Percentiles rank a stretch among this genome's conserved stretches.
Conservation (phyloP, 2,888 invertebrate genomes). For the Rotaria socialis region DNA sequence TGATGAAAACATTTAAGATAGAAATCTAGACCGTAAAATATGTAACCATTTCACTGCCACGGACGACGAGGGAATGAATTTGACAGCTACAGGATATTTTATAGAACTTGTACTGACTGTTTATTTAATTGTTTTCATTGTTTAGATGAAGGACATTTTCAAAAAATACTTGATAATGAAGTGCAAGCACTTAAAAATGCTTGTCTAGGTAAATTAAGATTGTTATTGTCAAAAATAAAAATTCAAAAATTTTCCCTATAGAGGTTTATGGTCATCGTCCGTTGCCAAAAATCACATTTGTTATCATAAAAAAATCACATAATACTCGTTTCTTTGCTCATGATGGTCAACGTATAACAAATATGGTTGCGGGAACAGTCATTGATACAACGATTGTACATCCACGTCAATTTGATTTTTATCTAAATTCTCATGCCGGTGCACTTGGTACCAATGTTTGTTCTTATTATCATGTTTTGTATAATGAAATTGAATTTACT, state of each 20-base stretch:
- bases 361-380: neutral
- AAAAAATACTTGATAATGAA: constrained; percentile 26
- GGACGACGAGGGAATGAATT: too few relatives aligned
- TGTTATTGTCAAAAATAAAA: too few relatives aligned
- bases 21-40: too few relatives aligned
- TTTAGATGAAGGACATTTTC: constrained; percentile 33
- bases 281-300: constrained; percentile 27
- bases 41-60: too few relatives aligned
- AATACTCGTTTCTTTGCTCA: constrained; percentile 1
- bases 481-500: constrained; percentile 38
- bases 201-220: neutral
- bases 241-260: neutral
- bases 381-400: constrained; percentile 33
- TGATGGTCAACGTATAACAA: neutral
- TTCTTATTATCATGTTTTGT: constrained; percentile 26
- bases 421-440: constrained; percentile 28
- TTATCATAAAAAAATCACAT: constrained; percentile 20
- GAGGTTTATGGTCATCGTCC: constrained; percentile 19
- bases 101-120: too few relatives aligned
- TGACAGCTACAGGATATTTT: too few relatives aligned
- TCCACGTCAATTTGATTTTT: constrained; percentile 35
- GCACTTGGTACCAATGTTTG: constrained; percentile 5
- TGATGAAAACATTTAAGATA: too few relatives aligned
- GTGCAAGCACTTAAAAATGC: constrained; percentile 33
- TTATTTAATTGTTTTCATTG: neutral